Base-by-base conservation (phyloP, 2,888 invertebrate genomes). In the Opisthograptis luteolata region DNA sequence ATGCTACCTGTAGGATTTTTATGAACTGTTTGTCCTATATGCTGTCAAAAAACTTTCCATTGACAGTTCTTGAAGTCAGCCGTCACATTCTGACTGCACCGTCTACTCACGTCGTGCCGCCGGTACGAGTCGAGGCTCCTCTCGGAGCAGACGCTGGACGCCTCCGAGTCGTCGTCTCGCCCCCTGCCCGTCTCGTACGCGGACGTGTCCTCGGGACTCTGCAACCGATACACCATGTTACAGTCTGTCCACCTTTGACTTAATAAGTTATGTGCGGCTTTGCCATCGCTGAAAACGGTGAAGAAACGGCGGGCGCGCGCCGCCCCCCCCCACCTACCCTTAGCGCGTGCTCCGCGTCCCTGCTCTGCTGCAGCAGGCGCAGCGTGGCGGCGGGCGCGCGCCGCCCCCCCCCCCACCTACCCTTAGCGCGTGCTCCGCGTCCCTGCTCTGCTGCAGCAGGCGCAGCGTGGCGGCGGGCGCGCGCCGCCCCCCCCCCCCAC, bases 121-220 rank as follows among this genome's bases (percentile, higher is more conserved):
- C 96, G 93, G 65, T 93, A 96, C 1, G 96, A 96, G 79, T 97
- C 96, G 64, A 95, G 93, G 39, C 97, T 97, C 17, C 96, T 91
- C 70, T 98, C 98, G 0, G 98, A 98, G 79, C 98, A 98, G 7
- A 99, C 95, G 73, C 98, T 98, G 35, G 98, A 98, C 0, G 98
- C 98, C 81, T 99, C 98, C 5, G 98, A 97, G 72, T 97, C 97
- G 70, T 97, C 96, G 17, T 96, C 95, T 0, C 90, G 62, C 0
- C 78, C 70, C 0, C 81, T 62, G 1, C 66, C 70, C 0, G 70
- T 70, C 12, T 92, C 92, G 30, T 92, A 91, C 13, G 87, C 81
- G 0, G 92, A 84, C 30, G 78, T 85, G 62, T 92, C 92, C 57
- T 92, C 92, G 0, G 92, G 92, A 57, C 92, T 92, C 92, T 92